A percentile compares a stretch with the other conserved stretches of the same genome.
phyloP scores from a whole-genome alignment of 2,113 vertebrate genomes.

The Natator depressus region DNA sequence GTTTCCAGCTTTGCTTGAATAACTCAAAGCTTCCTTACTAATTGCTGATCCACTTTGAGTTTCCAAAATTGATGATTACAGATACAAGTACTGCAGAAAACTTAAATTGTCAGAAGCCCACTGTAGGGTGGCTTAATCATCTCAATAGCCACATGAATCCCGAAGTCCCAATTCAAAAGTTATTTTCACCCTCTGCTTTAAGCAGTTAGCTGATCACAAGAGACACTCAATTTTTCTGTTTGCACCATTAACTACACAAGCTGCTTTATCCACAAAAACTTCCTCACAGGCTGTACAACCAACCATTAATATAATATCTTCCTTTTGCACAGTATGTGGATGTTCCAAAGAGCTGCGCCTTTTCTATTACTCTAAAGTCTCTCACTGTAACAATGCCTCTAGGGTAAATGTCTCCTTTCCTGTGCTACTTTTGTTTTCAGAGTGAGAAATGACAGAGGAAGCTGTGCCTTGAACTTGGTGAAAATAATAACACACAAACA shows the following conservation, averaged over 20 bases:
- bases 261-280: slow-evolving; percentile 24
- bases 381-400: background rate
- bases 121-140: background rate
- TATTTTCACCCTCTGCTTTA: slow-evolving; percentile 15
- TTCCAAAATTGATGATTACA: background rate
- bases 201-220: background rate
- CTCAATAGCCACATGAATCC: background rate
- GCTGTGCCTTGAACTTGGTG: background rate
- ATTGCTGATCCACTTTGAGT: background rate
- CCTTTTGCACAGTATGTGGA: background rate
- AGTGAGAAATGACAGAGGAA: background rate
- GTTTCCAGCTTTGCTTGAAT: slow-evolving; percentile 11
- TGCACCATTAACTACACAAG: slow-evolving; percentile 24
- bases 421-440: slow-evolving; percentile 10
- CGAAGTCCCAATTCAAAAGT: background rate
- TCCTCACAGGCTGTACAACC: slow-evolving; percentile 1
- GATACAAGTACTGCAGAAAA: background rate
- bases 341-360: background rate
- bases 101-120: background rate
- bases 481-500: background rate
- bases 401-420: slow-evolving; percentile 15
- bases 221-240: slow-evolving; percentile 17
- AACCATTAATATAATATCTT: slow-evolving; percentile 5
- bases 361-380: slow-evolving; percentile 10
- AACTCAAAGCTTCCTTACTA: background rate